phyloP scores from a whole-genome alignment of 35 echinoderm and acorn worm species.

The Holothuria glaberrima region DNA sequence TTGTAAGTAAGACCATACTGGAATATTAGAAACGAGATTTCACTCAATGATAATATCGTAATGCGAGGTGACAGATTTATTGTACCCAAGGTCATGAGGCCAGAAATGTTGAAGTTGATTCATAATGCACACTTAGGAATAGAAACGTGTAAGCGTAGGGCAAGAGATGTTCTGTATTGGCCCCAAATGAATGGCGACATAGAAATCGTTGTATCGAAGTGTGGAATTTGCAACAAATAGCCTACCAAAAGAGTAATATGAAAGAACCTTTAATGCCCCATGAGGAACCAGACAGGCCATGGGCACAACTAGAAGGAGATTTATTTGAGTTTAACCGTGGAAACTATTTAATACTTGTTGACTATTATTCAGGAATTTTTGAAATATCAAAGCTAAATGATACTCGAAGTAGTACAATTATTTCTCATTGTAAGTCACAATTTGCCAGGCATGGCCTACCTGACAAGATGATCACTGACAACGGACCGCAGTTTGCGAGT shows the following conservation, averaged over 20 bases:
- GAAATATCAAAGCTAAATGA: constrained; percentile 35
- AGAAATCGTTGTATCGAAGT: background rate
- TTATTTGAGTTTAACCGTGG: background rate
- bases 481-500: constrained; percentile 73
- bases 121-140: constrained; percentile 41
- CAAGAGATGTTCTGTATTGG: constrained; percentile 58
- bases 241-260: background rate
- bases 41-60: background rate
- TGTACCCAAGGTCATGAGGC: constrained; percentile 14
- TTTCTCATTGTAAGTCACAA: constrained; percentile 43
- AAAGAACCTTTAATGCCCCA: constrained; percentile 8
- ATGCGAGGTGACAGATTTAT: background rate
- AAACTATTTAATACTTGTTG: constrained; percentile 15
- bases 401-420: constrained; percentile 3
- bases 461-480: constrained; percentile 65
- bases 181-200: constrained; percentile 35
- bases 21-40: no score
- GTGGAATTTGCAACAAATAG: background rate
- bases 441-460: constrained; percentile 76
- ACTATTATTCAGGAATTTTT: constrained; percentile 74
- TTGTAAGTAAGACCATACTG: no score
- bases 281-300: background rate
- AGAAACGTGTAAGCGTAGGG: constrained; percentile 35
- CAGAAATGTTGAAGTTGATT: constrained; percentile 33
- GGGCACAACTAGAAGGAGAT: background rate